A percentile compares a stretch with the other conserved stretches of the same genome.
phyloP scores from a whole-genome alignment of 2,888 invertebrate genomes.

The Agriopis leucophaearia region DNA sequence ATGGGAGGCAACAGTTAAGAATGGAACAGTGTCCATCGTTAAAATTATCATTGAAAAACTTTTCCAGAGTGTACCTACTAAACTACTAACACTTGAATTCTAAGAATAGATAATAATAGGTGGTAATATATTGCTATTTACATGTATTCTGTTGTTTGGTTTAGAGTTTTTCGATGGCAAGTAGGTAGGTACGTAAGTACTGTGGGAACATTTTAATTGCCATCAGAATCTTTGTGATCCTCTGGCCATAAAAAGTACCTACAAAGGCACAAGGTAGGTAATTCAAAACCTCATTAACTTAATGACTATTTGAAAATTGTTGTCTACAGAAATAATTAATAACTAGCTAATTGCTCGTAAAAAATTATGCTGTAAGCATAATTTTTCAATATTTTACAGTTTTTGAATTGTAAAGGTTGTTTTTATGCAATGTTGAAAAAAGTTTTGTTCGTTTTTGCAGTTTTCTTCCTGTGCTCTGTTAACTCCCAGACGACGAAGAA shows the following conservation, averaged over 20 bases:
- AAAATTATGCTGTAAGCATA: background rate
- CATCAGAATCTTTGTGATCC: too few relatives aligned
- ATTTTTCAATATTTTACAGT: background rate
- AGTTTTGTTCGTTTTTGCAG: constrained; percentile 4
- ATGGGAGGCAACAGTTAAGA: too few relatives aligned
- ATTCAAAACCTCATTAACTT: background rate
- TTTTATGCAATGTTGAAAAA: constrained; percentile 34
- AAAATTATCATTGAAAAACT: too few relatives aligned
- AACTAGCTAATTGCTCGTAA: constrained; percentile 11
- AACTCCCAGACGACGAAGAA: background rate
- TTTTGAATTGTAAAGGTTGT: constrained; percentile 2
- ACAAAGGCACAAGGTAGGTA: constrained; percentile 1
- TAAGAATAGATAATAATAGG: too few relatives aligned
- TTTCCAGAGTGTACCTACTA: too few relatives aligned
- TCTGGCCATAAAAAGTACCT: background rate
- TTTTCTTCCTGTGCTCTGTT: background rate
- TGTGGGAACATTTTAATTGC: background rate
- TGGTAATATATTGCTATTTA: background rate
- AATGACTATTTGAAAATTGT: constrained; percentile 6
- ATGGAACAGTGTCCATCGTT: too few relatives aligned
- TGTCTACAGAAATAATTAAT: constrained; percentile 4
- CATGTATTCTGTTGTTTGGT: too few relatives aligned
- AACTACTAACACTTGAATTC: too few relatives aligned
- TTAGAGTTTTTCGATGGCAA: too few relatives aligned
- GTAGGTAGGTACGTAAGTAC: too few relatives aligned